A percentile compares a stretch with the other conserved stretches of the same genome.
Evolutionary conservation across 2,113 vertebrate species (phyloP).

Genomic region (Parotia lawesii): DNA sequence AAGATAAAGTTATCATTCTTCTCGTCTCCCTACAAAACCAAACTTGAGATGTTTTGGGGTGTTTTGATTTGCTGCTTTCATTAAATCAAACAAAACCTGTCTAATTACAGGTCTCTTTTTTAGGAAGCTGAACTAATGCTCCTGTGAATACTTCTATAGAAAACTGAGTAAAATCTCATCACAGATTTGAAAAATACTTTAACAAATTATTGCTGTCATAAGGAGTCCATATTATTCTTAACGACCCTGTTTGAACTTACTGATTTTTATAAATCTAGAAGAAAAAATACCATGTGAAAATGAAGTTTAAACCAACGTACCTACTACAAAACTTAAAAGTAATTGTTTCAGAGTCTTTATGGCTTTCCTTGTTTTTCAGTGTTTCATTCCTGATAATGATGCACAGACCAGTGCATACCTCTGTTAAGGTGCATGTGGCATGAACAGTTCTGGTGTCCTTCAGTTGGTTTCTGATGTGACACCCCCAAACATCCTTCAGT

Average conservation of each 20-base stretch:
- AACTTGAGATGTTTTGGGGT: neutral
- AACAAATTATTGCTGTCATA: neutral
- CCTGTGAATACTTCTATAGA: neutral
- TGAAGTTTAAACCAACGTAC: neutral
- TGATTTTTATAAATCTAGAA: neutral
- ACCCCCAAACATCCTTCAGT: neutral
- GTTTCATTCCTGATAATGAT: neutral
- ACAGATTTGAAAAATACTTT: neutral
- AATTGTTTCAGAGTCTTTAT: neutral
- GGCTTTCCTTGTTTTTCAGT: neutral
- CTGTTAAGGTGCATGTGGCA: neutral
- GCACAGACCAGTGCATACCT: neutral
- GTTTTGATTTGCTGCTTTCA: neutral
- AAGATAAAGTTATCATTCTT: neutral
- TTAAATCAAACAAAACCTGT: neutral
- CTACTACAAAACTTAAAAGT: neutral
- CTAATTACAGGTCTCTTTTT: neutral
- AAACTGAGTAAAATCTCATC: neutral
- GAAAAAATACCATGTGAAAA: neutral
- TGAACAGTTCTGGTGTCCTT: rapidly evolving
- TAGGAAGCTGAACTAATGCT: neutral
- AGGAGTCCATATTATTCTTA: neutral
- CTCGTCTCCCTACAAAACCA: neutral
- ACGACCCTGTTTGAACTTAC: neutral
- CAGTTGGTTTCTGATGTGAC: neutral